A percentile compares a stretch with the other conserved stretches of the same genome.
These are phyloP conservation scores for Cephonodes hylas DNA, from an alignment of 2,888 invertebrate genomes.

Conservation along the genomic window DNA sequence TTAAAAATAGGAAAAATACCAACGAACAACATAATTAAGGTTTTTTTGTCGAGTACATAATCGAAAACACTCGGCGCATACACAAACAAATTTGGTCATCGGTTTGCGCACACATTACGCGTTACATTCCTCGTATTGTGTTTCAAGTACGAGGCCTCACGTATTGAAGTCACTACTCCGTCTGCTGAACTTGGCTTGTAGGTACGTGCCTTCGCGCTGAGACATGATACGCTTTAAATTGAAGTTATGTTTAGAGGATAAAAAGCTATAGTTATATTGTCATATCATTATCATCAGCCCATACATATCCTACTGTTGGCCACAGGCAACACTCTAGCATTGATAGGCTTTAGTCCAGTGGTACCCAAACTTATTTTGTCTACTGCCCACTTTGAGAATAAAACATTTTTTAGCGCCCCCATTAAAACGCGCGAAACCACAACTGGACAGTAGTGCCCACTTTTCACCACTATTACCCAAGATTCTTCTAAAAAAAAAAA, in stretches of 20 bases:
- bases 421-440: too few species aligned
- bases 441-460: too few species aligned
- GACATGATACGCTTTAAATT: neutral
- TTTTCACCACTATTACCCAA: too few species aligned
- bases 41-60: neutral
- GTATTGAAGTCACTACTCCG: conserved; percentile 19
- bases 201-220: neutral
- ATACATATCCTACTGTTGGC: too few species aligned
- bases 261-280: neutral
- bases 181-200: conserved; percentile 30
- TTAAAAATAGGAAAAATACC: neutral
- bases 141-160: conserved; percentile 27
- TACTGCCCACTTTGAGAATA: too few species aligned
- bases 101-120: neutral
- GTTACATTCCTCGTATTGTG: neutral
- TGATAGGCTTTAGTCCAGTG: too few species aligned
- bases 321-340: too few species aligned
- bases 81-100: neutral
- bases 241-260: neutral
- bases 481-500: too few species aligned
- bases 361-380: too few species aligned
- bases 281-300: too few species aligned
- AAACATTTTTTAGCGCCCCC: too few species aligned
- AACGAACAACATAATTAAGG: neutral
- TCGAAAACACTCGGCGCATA: neutral